phyloP scores from a whole-genome alignment of 2,888 invertebrate species.

The Argynnis bischoffii region DNA sequence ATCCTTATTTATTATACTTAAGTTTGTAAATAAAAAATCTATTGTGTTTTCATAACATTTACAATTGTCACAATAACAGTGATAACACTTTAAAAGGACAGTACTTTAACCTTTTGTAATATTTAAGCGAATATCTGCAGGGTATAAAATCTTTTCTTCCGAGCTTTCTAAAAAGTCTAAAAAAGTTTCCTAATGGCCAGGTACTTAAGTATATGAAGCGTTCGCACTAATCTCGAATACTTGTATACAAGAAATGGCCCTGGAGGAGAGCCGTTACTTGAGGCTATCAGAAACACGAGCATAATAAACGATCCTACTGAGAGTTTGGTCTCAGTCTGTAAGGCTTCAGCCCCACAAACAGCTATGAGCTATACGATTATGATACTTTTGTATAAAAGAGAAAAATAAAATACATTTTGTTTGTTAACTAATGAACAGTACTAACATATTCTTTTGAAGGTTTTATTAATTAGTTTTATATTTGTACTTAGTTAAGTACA shows the following conservation, averaged over 20 bases:
- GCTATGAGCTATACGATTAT: neutral
- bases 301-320: slow-evolving; percentile 26
- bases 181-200: slow-evolving; percentile 16
- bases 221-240: slow-evolving; percentile 21
- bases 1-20: too few species aligned
- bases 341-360: neutral
- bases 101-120: too few species aligned
- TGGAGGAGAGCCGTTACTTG: slow-evolving; percentile 14
- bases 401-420: too few species aligned
- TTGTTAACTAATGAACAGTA: too few species aligned
- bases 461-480: too few species aligned
- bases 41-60: too few species aligned
- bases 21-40: too few species aligned
- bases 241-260: slow-evolving; percentile 27
- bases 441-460: too few species aligned
- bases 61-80: too few species aligned
- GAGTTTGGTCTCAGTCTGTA: slow-evolving; percentile 15
- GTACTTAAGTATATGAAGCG: slow-evolving; percentile 16
- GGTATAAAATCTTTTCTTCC: neutral
- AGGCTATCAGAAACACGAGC: slow-evolving; percentile 25
- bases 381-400: neutral
- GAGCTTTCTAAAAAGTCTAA: neutral
- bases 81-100: too few species aligned
- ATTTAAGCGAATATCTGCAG: neutral
- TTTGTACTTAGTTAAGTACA: too few species aligned